Conservation (phyloP, 2,888 invertebrate species). For the Drosophila phalerata region DNA sequence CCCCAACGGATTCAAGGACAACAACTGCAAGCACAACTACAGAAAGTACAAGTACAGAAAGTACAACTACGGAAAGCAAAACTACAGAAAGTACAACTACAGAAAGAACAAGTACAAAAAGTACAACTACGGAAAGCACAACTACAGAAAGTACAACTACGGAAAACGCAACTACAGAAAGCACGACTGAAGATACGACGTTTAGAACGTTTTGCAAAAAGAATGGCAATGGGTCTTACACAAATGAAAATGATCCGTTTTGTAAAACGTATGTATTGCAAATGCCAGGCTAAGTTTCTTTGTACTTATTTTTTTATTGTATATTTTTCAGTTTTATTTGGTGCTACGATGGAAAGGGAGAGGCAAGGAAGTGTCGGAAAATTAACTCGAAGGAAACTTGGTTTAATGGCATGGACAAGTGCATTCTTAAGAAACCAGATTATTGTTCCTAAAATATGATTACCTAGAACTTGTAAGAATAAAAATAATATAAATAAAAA, state of each 20-base stretch:
- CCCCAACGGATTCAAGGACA: neutral
- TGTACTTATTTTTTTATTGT: neutral
- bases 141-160: neutral
- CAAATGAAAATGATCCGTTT: slow-evolving; percentile 46
- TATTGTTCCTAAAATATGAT: slow-evolving; percentile 25
- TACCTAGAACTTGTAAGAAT: neutral
- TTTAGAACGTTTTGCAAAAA: slow-evolving; percentile 10
- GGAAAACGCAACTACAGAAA: neutral
- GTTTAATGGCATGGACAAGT: slow-evolving; percentile 22
- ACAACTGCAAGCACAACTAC: neutral
- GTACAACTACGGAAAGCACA: neutral
- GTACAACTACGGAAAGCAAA: neutral
- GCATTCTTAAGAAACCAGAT: slow-evolving; percentile 31
- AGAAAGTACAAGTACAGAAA: neutral
- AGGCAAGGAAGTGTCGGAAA: neutral
- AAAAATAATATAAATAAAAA: neutral
- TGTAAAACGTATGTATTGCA: slow-evolving; percentile 45
- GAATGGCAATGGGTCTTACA: neutral
- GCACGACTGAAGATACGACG: neutral
- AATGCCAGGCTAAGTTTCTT: neutral
- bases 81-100: neutral
- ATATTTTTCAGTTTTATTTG: slow-evolving; percentile 24
- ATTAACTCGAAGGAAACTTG: slow-evolving; percentile 10
- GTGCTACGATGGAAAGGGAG: slow-evolving; percentile 2
- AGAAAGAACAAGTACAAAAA: neutral